Evolutionary conservation across 2,888 invertebrate genomes (phyloP), one percentile per base, ranked within the genome.

Genomic region (Diogma glabrata): DNA sequence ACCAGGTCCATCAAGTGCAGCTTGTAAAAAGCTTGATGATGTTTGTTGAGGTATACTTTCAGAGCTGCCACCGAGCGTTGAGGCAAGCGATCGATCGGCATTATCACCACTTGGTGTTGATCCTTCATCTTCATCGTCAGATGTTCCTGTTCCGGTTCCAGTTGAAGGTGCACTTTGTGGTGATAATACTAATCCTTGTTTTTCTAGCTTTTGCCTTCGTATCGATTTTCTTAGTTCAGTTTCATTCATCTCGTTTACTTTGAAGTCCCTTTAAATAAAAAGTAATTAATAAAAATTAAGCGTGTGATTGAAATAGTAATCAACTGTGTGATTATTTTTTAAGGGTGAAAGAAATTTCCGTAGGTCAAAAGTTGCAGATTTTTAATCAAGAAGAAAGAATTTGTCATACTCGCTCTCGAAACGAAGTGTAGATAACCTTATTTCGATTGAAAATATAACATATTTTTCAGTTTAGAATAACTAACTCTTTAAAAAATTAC

Each of bases 161-260:
- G 66, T 75, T 69, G 63, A 77, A 63, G 59, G 75, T 64, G 59
- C 72, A 46, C 52, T 66, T 50, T 67, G 65, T 63, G 56, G 70
- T 63, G 55, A 70, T 40, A 69, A 52, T 43, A 64, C 70, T 57
- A 70, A 62, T n/a, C 69, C 69, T 10, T 69, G 60, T 57, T 70
- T 68, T 63, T 79, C 78, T 43, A 82, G 78, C 64, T 82, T 82
- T 28, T 78, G 75, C 24, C 82, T 77, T 2, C 86, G 72, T 61
- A 84, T 76, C 0, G 85, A 87, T 67, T 84, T 84, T 2, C 89
- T 74, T 52, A 90, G 69, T 62, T 89, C 89, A 30, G 87, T 87
- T 1, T 82, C 87, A 62, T 90, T 88, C 80, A 90, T 88, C 51
- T 89, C 89, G 63, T 86, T 89, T 36, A 91, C 87, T 62, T 86